Evolutionary conservation across 2,888 invertebrate genomes (phyloP).

Genomic region (Dasysyrphus albostriatus): DNA sequence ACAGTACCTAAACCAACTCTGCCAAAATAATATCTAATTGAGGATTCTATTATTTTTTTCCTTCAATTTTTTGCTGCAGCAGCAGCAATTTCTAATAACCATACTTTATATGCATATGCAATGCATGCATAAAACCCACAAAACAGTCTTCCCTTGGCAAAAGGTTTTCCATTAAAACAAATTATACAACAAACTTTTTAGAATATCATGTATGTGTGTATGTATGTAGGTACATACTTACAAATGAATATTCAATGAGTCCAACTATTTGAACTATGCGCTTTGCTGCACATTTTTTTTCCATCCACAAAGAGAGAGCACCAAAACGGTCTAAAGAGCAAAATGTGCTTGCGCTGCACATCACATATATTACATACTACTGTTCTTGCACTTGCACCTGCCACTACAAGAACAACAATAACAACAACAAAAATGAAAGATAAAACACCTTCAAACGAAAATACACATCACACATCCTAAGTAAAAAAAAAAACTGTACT

Average conservation of each 20-base stretch:
- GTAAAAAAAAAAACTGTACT: constrained; percentile 30
- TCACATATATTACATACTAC: neutral
- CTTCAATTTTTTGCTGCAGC: neutral
- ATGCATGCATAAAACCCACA: too few species aligned
- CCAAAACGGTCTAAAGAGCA: constrained; percentile 5
- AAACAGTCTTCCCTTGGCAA: neutral
- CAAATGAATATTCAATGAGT: neutral
- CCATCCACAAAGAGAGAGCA: constrained; percentile 16
- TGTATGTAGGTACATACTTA: neutral
- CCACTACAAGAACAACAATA: neutral
- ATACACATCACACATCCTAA: constrained; percentile 6
- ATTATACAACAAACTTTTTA: constrained; percentile 6
- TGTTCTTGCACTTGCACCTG: constrained; percentile 11
- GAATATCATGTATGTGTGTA: neutral
- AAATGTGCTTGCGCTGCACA: constrained; percentile 24
- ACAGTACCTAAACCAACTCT: neutral
- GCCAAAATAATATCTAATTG: neutral
- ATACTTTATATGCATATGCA: neutral
- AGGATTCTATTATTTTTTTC: neutral
- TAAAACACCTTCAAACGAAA: constrained; percentile 12
- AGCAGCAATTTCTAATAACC: neutral
- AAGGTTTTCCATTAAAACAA: constrained; percentile 4
- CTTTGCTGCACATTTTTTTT: constrained; percentile 3
- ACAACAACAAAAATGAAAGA: neutral
- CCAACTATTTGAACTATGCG: constrained; percentile 26